Conservation (phyloP, 2,888 invertebrate species). For the Alentia gelatinosa region DNA sequence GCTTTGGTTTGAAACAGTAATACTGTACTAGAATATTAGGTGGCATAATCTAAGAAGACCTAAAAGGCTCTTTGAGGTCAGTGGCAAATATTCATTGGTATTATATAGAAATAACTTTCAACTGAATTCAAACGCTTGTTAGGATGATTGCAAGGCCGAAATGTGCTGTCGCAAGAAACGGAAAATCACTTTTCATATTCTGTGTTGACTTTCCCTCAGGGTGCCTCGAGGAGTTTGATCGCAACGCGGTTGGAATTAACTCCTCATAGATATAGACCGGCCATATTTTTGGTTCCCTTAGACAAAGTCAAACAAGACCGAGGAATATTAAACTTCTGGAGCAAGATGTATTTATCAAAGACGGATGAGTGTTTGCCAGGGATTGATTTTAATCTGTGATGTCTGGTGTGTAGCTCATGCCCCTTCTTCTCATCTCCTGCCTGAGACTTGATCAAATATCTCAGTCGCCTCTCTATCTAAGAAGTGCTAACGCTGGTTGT, state of each 20-base stretch:
- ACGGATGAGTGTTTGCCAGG: slow-evolving; percentile 6
- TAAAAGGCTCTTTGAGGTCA: too few relatives aligned
- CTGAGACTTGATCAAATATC: neutral
- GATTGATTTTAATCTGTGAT: slow-evolving; percentile 33
- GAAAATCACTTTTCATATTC: neutral
- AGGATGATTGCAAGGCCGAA: too few relatives aligned
- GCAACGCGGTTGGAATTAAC: neutral
- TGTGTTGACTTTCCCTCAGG: neutral
- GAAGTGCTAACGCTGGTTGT: neutral
- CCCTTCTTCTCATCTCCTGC: neutral
- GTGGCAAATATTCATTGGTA: too few relatives aligned
- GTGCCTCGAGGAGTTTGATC: neutral
- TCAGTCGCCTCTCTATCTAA: neutral
- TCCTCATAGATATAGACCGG: neutral
- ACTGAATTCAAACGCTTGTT: too few relatives aligned
- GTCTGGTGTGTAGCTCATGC: neutral
- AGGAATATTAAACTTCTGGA: slow-evolving; percentile 3
- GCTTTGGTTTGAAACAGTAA: too few relatives aligned
- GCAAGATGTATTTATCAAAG: slow-evolving; percentile 23
- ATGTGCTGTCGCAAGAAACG: too few relatives aligned
- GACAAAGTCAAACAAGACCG: neutral
- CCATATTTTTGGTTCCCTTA: neutral
- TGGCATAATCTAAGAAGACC: too few relatives aligned
- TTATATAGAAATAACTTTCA: too few relatives aligned
- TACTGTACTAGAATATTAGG: too few relatives aligned